phyloP scores from a whole-genome alignment of 2,113 vertebrate genomes.

The Microcebus tavaratra region DNA sequence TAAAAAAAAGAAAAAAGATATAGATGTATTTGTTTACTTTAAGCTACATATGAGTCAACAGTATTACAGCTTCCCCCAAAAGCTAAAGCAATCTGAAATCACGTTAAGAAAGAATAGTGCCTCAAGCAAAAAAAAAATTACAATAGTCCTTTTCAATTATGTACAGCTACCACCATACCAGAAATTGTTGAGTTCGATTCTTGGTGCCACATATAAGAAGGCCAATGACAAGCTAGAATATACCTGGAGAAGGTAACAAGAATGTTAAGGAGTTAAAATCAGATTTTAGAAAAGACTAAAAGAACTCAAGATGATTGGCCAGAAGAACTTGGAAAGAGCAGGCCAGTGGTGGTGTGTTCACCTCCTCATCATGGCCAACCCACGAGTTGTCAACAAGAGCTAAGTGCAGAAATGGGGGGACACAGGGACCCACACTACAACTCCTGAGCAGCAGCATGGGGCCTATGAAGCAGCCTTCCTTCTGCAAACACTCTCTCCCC shows the following conservation, averaged over 20 bases:
- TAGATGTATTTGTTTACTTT: slow-evolving; percentile 1
- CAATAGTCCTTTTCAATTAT: not conserved
- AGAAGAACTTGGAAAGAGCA: not conserved
- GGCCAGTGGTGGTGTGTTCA: not conserved
- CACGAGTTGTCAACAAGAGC: not conserved
- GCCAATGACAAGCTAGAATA: not conserved
- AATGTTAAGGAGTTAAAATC: not conserved
- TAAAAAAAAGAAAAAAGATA: not conserved
- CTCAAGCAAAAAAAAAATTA: not conserved
- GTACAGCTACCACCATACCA: not conserved
- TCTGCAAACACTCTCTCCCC: not conserved
- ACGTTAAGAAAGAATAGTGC: slow-evolving; percentile 19
- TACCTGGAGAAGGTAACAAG: not conserved
- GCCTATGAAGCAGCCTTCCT: not conserved
- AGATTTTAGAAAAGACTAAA: not conserved
- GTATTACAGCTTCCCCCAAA: not conserved
- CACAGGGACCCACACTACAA: rapidly evolving
- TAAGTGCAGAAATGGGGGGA: not conserved
- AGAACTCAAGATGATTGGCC: not conserved
- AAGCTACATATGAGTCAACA: slow-evolving; percentile 52
- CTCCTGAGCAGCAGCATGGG: not conserved
- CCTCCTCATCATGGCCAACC: not conserved
- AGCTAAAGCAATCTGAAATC: slow-evolving; percentile 58
- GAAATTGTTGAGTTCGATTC: not conserved
- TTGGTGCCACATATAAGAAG: not conserved